Conservation (phyloP, 2,797 vertebrate genomes). For the Tinamus major region DNA sequence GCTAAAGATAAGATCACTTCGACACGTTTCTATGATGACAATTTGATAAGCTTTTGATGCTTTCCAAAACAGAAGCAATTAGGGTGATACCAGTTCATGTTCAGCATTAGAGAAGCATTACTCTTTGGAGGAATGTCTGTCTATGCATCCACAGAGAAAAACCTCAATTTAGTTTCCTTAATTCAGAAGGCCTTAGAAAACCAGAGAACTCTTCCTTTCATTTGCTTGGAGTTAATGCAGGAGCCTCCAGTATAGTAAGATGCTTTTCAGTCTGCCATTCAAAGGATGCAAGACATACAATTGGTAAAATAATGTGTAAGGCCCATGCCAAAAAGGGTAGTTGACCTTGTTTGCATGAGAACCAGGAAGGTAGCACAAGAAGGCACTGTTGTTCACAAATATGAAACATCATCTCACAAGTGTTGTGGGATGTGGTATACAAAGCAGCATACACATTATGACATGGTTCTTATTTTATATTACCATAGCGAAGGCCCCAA, state of each 20-base stretch:
- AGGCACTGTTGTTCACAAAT: neutral
- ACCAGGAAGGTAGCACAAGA: neutral
- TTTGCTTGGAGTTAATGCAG: neutral
- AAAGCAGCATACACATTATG: fast-evolving
- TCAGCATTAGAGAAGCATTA: neutral
- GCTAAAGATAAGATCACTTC: neutral
- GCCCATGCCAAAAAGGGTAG: fast-evolving
- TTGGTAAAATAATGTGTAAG: neutral
- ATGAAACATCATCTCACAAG: fast-evolving
- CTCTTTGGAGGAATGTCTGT: neutral
- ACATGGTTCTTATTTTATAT: neutral
- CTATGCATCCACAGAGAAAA: fast-evolving
- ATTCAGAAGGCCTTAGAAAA: neutral
- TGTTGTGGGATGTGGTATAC: neutral
- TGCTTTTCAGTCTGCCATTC: neutral
- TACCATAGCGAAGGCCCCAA: neutral
- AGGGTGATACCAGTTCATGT: neutral
- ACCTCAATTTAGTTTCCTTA: neutral
- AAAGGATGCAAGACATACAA: neutral
- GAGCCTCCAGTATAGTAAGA: neutral
- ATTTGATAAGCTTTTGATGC: neutral
- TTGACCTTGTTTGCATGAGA: neutral
- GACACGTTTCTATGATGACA: neutral
- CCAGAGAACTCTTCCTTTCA: neutral
- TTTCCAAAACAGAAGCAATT: neutral